Percentiles rank a stretch among this genome's conserved stretches.
These are phyloP conservation scores for Ciconia stormi DNA, from an alignment of 2,113 vertebrate species.

Conservation along the genomic window DNA sequence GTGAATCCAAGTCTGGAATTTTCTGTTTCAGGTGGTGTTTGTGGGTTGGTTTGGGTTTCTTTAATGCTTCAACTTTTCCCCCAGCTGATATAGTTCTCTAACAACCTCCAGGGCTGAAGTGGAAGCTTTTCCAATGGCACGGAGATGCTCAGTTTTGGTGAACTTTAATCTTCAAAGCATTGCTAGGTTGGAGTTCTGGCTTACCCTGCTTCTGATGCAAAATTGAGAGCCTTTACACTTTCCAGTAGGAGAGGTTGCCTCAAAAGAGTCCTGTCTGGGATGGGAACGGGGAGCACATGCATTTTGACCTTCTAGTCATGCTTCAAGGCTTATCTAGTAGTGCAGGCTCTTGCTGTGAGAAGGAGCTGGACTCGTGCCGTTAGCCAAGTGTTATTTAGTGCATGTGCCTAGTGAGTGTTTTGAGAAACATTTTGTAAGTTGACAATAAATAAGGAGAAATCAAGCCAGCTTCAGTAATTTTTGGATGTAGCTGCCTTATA, in stretches of 20 bases:
- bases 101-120: background rate
- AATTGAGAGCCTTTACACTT: background rate
- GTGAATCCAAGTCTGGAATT: background rate
- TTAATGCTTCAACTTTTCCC: background rate
- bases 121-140: background rate
- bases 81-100: background rate
- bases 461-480: conserved; percentile 1
- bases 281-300: background rate
- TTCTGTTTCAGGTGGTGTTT: background rate
- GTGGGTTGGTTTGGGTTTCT: background rate
- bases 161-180: background rate
- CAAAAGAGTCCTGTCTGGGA: background rate
- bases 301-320: background rate
- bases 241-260: background rate
- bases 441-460: conserved; percentile 30
- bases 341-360: background rate
- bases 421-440: background rate
- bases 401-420: background rate
- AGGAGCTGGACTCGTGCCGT: background rate
- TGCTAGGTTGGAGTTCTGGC: background rate
- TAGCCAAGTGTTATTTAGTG: background rate
- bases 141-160: background rate
- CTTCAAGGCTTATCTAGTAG: conserved; percentile 4
- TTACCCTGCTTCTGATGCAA: background rate
- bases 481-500: background rate